phyloP scores from a whole-genome alignment of 1,140 invertebrate species.

The Phocides pigmalion region DNA sequence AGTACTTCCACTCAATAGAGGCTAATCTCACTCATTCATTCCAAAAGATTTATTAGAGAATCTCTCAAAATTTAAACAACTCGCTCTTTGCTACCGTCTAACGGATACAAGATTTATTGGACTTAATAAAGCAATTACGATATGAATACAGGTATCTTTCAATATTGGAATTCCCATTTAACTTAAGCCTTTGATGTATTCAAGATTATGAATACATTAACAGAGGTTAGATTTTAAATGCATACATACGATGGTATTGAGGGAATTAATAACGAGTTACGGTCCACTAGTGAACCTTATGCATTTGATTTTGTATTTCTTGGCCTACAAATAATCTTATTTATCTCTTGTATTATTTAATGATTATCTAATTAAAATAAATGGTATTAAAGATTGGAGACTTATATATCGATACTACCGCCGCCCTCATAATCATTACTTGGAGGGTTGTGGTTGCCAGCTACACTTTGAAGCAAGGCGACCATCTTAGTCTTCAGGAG shows the following conservation, averaged over 20 bases:
- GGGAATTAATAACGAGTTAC: no score
- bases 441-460: no score
- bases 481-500: no score
- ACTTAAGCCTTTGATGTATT: conserved; percentile 36
- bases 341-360: no score
- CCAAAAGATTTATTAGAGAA: conserved; percentile 24
- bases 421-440: no score
- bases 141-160: conserved; percentile 32
- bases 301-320: no score
- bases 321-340: no score
- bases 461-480: no score
- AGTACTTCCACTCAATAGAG: conserved; percentile 10
- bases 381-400: no score
- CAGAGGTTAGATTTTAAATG: conserved; percentile 22
- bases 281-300: no score
- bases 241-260: conserved; percentile 8
- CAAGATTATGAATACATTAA: conserved; percentile 34
- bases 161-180: conserved; percentile 36
- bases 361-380: no score
- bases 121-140: conserved; percentile 41
- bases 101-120: conserved; percentile 36
- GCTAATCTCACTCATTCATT: conserved; percentile 19
- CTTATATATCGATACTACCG: no score
- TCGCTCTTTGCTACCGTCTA: conserved; percentile 35
- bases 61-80: conserved; percentile 26